Evolutionary conservation across 2,113 vertebrate species (phyloP).

Genomic region (Indri indri): DNA sequence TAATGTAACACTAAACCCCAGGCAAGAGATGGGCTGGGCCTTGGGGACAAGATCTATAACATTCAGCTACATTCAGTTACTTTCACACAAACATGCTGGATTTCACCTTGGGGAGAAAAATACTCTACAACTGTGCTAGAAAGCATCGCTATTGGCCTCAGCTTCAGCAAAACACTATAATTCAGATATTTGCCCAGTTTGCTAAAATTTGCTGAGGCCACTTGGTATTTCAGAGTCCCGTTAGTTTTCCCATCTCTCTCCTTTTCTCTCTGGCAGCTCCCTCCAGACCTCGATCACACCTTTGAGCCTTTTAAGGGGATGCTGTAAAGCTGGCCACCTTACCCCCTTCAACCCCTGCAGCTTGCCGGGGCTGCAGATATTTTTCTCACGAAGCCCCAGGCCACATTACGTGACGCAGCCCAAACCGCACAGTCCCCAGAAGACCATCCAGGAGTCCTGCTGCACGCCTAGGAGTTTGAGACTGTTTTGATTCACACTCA

Average conservation of each 20-base stretch:
- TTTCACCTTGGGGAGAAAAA: constrained; percentile 1
- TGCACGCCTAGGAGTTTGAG: neutral
- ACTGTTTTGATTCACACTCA: neutral
- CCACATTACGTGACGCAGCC: neutral
- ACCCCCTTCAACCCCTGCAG: constrained; percentile 3
- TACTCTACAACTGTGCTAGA: neutral
- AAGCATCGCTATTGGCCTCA: neutral
- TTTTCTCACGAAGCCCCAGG: neutral
- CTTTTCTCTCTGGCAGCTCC: neutral
- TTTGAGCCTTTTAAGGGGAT: constrained; percentile 56
- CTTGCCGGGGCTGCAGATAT: neutral
- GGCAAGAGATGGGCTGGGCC: neutral
- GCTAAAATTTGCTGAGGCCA: neutral
- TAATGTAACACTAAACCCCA: neutral
- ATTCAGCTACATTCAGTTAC: neutral
- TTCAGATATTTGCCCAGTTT: constrained; percentile 27
- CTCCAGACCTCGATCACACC: neutral
- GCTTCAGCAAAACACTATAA: constrained; percentile 14
- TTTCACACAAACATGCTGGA: neutral
- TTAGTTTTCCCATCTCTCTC: neutral
- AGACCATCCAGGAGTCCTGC: neutral
- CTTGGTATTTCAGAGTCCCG: neutral
- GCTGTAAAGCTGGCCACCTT: neutral
- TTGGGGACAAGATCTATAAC: neutral
- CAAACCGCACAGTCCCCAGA: neutral